Evolutionary conservation across 1,140 invertebrate genomes (phyloP).

Genomic region (Pteromalus puparum): DNA sequence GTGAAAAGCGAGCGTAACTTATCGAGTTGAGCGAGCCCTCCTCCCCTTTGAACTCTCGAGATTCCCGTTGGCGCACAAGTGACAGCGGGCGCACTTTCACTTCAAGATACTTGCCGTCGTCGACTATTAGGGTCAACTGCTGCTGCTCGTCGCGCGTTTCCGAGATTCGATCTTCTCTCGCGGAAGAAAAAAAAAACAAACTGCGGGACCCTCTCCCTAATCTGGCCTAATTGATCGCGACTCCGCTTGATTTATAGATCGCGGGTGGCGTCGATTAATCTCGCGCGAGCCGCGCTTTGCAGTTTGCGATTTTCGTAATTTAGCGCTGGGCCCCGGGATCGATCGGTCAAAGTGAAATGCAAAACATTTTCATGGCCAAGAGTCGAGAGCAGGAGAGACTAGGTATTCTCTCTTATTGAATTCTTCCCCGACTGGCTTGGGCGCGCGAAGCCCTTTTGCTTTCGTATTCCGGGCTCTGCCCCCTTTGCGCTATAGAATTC

Average conservation of each 20-base stretch:
- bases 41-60: constrained; percentile 28
- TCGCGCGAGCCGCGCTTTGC: neutral
- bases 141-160: neutral
- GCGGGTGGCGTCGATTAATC: constrained; percentile 5
- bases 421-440: constrained; percentile 9
- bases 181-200: neutral
- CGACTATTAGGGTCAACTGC: neutral
- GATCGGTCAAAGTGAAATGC: constrained; percentile 46
- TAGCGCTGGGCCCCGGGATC: neutral
- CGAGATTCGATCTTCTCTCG: neutral
- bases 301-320: constrained; percentile 21
- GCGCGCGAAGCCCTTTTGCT: constrained; percentile 12
- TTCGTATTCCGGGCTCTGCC: constrained; percentile 22
- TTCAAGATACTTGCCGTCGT: constrained; percentile 24
- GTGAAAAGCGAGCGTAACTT: constrained; percentile 40
- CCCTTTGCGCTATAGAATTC: constrained; percentile 33
- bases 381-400: neutral
- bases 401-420: constrained; percentile 50
- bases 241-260: constrained; percentile 21
- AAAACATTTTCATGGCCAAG: constrained; percentile 49
- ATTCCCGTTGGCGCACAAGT: constrained; percentile 31
- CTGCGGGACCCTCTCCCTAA: neutral
- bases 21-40: constrained; percentile 27
- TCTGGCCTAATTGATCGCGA: constrained; percentile 16
- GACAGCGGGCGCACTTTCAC: constrained; percentile 37